phyloP scores from a whole-genome alignment of 2,888 invertebrate species.

The Drosophila multiciliata region DNA sequence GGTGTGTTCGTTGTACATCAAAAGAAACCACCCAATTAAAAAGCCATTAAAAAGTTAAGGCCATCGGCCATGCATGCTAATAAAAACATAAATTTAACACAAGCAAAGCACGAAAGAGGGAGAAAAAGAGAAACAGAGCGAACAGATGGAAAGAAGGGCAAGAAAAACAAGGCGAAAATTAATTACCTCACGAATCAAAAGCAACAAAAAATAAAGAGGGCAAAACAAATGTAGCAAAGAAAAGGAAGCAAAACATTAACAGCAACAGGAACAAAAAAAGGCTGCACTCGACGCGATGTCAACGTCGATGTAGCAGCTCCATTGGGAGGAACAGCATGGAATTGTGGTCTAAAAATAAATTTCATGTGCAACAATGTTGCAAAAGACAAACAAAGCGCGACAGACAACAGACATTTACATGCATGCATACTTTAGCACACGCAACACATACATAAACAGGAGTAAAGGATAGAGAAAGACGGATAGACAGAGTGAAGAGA shows the following conservation, averaged over 20 bases:
- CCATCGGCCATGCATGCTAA: constrained; percentile 67
- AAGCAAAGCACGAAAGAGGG: background rate
- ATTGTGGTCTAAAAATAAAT: constrained; percentile 77
- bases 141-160: constrained; percentile 6
- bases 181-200: constrained; percentile 70
- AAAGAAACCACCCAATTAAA: constrained; percentile 74
- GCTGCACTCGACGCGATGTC: constrained; percentile 41
- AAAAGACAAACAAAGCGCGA: constrained; percentile 66
- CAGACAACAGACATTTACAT: constrained; percentile 40
- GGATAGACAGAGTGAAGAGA: constrained; percentile 16
- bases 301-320: constrained; percentile 28
- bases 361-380: constrained; percentile 74
- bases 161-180: constrained; percentile 65
- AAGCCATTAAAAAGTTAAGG: constrained; percentile 75
- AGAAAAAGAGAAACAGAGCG: background rate
- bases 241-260: constrained; percentile 37
- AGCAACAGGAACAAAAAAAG: constrained; percentile 36
- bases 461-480: constrained; percentile 4
- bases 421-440: constrained; percentile 13
- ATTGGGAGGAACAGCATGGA: constrained; percentile 68
- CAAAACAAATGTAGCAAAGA: constrained; percentile 19
- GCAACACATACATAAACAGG: constrained; percentile 10
- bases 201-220: constrained; percentile 23
- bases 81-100: constrained; percentile 72
- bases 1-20: constrained; percentile 43